Evolutionary conservation across 2,888 invertebrate species (phyloP).

Genomic region (Adineta ricciae): DNA sequence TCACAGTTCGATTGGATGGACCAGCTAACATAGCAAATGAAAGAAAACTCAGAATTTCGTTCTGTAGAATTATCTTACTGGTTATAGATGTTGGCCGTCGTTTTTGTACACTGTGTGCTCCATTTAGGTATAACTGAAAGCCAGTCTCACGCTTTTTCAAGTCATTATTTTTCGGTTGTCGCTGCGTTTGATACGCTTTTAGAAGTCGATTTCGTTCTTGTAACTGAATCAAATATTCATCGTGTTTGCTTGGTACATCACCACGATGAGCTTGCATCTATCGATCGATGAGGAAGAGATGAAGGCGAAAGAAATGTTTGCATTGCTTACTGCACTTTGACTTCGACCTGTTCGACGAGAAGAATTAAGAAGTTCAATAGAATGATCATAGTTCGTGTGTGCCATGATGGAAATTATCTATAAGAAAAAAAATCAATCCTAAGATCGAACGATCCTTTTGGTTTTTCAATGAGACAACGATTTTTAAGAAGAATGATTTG

Average conservation of each 20-base stretch:
- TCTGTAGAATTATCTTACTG: neutral
- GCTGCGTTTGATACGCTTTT: neutral
- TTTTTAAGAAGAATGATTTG: too few species aligned
- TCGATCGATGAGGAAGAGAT: neutral
- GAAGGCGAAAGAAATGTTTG: neutral
- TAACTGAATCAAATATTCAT: constrained; percentile 4
- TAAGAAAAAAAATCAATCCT: too few species aligned
- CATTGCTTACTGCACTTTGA: neutral
- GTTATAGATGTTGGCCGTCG: neutral
- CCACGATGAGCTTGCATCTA: constrained; percentile 12
- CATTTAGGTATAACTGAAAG: constrained; percentile 17
- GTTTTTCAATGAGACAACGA: too few species aligned
- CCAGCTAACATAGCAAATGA: neutral
- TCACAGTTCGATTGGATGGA: neutral
- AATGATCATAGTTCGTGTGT: neutral
- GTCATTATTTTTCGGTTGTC: neutral
- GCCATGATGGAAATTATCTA: neutral
- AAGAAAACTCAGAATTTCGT: neutral
- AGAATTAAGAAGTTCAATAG: neutral
- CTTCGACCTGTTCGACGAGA: neutral
- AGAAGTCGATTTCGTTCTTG: neutral
- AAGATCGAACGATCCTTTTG: too few species aligned
- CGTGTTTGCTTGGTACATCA: constrained; percentile 15
- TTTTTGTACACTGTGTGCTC: neutral
- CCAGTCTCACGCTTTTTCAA: constrained; percentile 12